These are phyloP conservation scores for Orussus abietinus DNA, from an alignment of 1,140 invertebrate species.

Conservation along the genomic window DNA sequence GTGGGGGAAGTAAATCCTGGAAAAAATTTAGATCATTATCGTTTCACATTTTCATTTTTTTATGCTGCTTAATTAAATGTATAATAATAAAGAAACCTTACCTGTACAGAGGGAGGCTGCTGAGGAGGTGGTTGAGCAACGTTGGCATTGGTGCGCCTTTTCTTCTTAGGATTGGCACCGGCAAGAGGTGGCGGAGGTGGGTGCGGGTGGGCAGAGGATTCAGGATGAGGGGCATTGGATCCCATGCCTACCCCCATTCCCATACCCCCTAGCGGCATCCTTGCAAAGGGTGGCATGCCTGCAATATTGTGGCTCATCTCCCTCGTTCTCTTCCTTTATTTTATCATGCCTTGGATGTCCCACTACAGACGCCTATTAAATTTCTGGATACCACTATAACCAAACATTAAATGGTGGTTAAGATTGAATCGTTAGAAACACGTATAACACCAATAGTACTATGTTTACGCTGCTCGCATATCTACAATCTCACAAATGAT, in stretches of 20 bases:
- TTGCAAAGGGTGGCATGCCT: slow-evolving; percentile 55
- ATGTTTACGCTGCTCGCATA: slow-evolving; percentile 19
- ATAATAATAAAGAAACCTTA: slow-evolving; percentile 16
- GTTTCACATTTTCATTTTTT: slow-evolving; percentile 10
- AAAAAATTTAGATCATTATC: slow-evolving; percentile 28
- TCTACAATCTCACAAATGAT: slow-evolving; percentile 2
- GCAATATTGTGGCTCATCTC: slow-evolving; percentile 54
- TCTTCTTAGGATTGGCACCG: slow-evolving; percentile 61
- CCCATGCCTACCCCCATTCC: slow-evolving; percentile 52
- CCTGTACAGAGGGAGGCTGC: slow-evolving; percentile 53
- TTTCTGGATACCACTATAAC: slow-evolving; percentile 24
- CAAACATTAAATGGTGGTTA: slow-evolving; percentile 11
- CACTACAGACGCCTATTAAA: slow-evolving; percentile 10
- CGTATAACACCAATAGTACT: slow-evolving; percentile 11
- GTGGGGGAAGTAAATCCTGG: slow-evolving; percentile 76
- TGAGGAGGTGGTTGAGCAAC: slow-evolving; percentile 51
- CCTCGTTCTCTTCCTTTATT: slow-evolving; percentile 45
- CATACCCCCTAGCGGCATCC: slow-evolving; percentile 54
- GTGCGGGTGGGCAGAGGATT: slow-evolving; percentile 52
- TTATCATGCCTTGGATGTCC: slow-evolving; percentile 45
- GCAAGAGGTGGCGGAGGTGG: slow-evolving; percentile 51
- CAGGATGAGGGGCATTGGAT: slow-evolving; percentile 51
- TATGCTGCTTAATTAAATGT: slow-evolving; percentile 1
- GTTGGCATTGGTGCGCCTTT: slow-evolving; percentile 55
- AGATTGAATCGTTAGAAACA: slow-evolving; percentile 5